phyloP scores from a whole-genome alignment of 2,888 invertebrate species.

The Spialia ferax region DNA sequence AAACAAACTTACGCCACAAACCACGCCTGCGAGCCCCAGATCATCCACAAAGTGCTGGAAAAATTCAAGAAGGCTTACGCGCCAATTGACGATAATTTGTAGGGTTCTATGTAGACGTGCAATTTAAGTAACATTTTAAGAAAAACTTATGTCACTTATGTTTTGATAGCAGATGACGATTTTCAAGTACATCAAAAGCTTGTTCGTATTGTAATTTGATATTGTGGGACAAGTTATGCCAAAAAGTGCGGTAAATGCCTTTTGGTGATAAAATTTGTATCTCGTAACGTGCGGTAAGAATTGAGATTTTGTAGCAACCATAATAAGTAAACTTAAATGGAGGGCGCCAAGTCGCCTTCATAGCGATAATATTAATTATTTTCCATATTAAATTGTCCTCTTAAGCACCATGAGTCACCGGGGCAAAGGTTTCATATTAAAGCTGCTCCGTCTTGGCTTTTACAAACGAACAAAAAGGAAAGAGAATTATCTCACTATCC shows the following conservation, averaged over 20 bases:
- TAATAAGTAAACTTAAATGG: background rate
- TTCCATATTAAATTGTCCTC: background rate
- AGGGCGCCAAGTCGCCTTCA: background rate
- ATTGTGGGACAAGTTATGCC: background rate
- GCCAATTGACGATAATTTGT: background rate
- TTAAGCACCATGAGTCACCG: background rate
- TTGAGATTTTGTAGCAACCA: too few relatives aligned
- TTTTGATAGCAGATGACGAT: background rate
- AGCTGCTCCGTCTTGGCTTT: background rate
- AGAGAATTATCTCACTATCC: background rate
- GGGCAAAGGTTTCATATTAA: background rate
- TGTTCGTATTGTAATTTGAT: too few relatives aligned
- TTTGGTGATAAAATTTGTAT: background rate
- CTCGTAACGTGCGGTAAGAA: background rate
- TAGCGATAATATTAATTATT: background rate
- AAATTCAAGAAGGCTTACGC: slow-evolving; percentile 61
- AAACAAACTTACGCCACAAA: slow-evolving; percentile 51
- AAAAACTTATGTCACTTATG: background rate
- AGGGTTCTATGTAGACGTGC: background rate
- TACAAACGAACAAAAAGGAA: slow-evolving; percentile 6
- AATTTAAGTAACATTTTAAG: background rate
- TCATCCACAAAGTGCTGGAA: slow-evolving; percentile 58
- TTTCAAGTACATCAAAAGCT: background rate
- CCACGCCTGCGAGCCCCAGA: slow-evolving; percentile 54
- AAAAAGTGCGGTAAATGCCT: background rate